Evolutionary conservation across 2,113 vertebrate genomes (phyloP), one percentile per base, ranked within the genome.

Genomic region (Lepisosteus oculatus): DNA sequence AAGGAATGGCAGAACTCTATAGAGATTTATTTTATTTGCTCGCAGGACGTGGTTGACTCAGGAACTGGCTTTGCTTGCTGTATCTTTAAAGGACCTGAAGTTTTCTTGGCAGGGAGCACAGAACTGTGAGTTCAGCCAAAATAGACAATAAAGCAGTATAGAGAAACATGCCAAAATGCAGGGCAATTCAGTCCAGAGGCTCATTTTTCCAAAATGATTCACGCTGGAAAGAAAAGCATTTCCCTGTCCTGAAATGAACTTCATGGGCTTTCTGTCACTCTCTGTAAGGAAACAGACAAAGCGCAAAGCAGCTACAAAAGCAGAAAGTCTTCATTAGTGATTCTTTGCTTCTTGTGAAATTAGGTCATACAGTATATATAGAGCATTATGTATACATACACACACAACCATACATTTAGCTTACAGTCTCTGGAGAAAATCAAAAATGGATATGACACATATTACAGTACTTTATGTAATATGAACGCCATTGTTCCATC

Each of bases 101-200:
- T 85, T 90, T 93, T 91, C 89, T 93, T 92, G 92, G 93, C 92
- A 90, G 81, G 54, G 77, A 87, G 73, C 55, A 75, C 69, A 88
- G 90, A 94, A 92, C 86, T 91, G 84, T 89, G 88, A 93, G 91
- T 95, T 94, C 92, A 93, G 94, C 94, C 94, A 95, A 95, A 93
- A 95, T 84, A 94, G 93, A 96, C 94, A 95, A 94, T 94, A 94
- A 94, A 94, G 94, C 90, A 93, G 89, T 92, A 86, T 86, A 85
- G 84, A 90, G 91, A 82, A 91, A 88, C 88, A 88, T 84, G 93
- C 93, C 94, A 95, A 93, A 93, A 93, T 93, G 90, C 87, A 87
- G 87, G 85, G 87, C 91, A 90, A 89, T 88, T 88, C 86, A 88
- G 92, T 92, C 86, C 92, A 93, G 89, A 88, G 90, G 85, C 90